Conservation (phyloP, 2,888 invertebrate species). For the Archips xylosteana region DNA sequence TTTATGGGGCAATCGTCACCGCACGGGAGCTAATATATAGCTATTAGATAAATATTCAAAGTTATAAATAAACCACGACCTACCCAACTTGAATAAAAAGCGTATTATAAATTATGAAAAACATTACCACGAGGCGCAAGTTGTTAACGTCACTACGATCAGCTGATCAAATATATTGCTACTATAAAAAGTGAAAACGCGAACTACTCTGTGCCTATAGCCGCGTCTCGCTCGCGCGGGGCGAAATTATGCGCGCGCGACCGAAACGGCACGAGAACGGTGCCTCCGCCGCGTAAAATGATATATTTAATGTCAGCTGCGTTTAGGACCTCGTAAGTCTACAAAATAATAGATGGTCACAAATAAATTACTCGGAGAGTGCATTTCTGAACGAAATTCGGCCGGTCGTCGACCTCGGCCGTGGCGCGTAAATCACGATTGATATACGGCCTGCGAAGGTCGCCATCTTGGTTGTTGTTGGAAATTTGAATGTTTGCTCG, state of each 20-base stretch:
- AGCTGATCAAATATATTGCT: conserved; percentile 86
- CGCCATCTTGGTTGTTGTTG: conserved; percentile 82
- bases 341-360: conserved; percentile 86
- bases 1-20: conserved; percentile 53
- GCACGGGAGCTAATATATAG: conserved; percentile 49
- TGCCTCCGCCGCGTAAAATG: conserved; percentile 81
- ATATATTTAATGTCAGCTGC: conserved; percentile 85
- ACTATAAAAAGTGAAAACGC: conserved; percentile 86
- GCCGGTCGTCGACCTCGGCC: conserved; percentile 83
- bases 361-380: conserved; percentile 83
- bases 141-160: conserved; percentile 84
- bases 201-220: conserved; percentile 71
- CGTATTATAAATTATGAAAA: conserved; percentile 84
- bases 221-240: conserved; percentile 62
- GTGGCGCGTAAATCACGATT: conserved; percentile 82
- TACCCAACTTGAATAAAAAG: conserved; percentile 76
- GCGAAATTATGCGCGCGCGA: conserved; percentile 48
- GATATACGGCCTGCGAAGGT: conserved; percentile 82
- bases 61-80: conserved; percentile 81
- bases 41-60: conserved; percentile 73
- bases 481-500: conserved; percentile 80
- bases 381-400: conserved; percentile 84
- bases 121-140: conserved; percentile 75
- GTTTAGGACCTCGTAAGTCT: conserved; percentile 85
- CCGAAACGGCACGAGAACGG: conserved; percentile 58